Evolutionary conservation across 37 sponge, comb jelly and placozoan genomes (phyloP).

Genomic region (Spongia lamella): DNA sequence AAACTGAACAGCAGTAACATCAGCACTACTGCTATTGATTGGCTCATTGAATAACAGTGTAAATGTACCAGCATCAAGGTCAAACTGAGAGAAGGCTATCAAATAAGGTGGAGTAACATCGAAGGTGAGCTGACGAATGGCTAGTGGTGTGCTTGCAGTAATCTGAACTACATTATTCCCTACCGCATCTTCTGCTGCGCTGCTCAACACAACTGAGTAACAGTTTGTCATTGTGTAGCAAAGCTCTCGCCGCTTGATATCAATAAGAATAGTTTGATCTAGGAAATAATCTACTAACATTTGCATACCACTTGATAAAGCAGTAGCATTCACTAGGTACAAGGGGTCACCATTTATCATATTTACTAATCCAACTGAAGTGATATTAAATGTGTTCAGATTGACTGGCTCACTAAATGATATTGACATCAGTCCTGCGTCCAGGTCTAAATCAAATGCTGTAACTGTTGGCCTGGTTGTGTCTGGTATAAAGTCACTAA

Average conservation of each 20-base stretch:
- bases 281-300: neutral
- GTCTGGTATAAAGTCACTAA: constrained; percentile 4
- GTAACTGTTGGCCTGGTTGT: constrained; percentile 5
- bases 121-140: neutral
- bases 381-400: constrained; percentile 7
- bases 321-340: constrained; percentile 11
- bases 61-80: constrained; percentile 30
- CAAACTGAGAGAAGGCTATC: constrained; percentile 20
- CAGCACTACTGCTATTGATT: constrained; percentile 20
- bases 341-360: too few species aligned
- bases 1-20: constrained; percentile 18
- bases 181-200: neutral
- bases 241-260: constrained; percentile 17
- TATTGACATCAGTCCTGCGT: constrained; percentile 18
- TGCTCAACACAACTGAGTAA: constrained; percentile 17
- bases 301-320: neutral
- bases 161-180: neutral
- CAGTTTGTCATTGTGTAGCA: constrained; percentile 32
- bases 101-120: constrained; percentile 49
- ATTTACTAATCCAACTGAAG: constrained; percentile 5
- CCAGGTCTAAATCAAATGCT: constrained; percentile 46
- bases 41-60: constrained; percentile 45
- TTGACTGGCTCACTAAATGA: constrained; percentile 16
- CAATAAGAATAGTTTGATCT: neutral
- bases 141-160: neutral